These are phyloP conservation scores for Pocillopora grandis DNA, from an alignment of 92 coral and sea anemone species.

Conservation along the genomic window DNA sequence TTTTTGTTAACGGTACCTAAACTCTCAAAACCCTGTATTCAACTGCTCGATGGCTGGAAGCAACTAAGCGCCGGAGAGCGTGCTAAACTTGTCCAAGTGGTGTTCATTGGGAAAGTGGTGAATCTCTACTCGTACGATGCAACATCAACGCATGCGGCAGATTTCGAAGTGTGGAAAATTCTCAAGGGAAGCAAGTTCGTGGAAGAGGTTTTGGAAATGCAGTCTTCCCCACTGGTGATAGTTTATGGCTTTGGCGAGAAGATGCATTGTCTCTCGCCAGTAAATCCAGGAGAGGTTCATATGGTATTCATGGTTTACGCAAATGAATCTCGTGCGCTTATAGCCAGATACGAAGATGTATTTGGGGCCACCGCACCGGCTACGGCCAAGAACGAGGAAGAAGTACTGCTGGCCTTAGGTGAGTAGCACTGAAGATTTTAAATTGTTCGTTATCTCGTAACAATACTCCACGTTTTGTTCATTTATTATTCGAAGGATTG, in stretches of 20 bases:
- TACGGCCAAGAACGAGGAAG: conserved; percentile 72
- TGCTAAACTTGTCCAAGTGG: conserved; percentile 79
- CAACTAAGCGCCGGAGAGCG: conserved; percentile 68
- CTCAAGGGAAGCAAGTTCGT: conserved; percentile 81
- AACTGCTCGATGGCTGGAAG: conserved; percentile 77
- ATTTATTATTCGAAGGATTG: conserved; percentile 30
- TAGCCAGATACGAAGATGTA: conserved; percentile 75
- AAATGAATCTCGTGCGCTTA: conserved; percentile 60
- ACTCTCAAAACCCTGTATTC: conserved; percentile 74
- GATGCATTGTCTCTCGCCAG: conserved; percentile 66
- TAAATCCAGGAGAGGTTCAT: conserved; percentile 72
- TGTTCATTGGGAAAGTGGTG: conserved; percentile 84
- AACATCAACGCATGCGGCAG: conserved; percentile 68
- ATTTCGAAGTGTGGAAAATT: conserved; percentile 76
- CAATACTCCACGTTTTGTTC: background rate
- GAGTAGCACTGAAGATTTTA: conserved; percentile 46
- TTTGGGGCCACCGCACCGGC: conserved; percentile 89
- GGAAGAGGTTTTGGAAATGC: conserved; percentile 68
- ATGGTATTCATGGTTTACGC: conserved; percentile 75
- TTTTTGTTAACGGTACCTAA: conserved; percentile 51
- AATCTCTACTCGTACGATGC: conserved; percentile 54
- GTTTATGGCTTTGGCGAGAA: conserved; percentile 90
- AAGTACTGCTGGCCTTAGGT: conserved; percentile 80
- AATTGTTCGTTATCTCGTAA: conserved; percentile 3
- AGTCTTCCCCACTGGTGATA: conserved; percentile 64